phyloP scores from a whole-genome alignment of 2,113 vertebrate genomes.

The Sylvia atricapilla region DNA sequence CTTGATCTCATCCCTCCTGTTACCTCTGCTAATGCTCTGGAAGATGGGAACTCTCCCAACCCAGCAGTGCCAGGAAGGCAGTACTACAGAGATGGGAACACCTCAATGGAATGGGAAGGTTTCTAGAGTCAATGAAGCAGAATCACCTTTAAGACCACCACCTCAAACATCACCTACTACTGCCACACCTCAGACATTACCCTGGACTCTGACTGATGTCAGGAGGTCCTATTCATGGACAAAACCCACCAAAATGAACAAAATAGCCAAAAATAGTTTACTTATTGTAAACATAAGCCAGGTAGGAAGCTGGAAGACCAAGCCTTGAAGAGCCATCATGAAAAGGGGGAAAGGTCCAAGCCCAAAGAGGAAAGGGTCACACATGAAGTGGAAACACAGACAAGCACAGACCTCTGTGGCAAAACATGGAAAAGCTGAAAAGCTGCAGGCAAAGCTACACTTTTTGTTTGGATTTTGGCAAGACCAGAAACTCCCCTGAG shows the following conservation, averaged over 20 bases:
- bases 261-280: background rate
- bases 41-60: background rate
- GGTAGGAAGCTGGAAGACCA: background rate
- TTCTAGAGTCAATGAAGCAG: background rate
- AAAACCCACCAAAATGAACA: background rate
- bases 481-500: background rate
- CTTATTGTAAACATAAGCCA: background rate
- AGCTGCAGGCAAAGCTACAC: background rate
- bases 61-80: background rate
- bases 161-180: background rate
- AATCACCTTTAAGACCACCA: background rate
- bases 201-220: background rate
- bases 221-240: background rate
- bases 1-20: background rate
- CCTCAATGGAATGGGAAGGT: background rate
- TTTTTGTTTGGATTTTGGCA: background rate
- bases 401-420: background rate
- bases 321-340: background rate
- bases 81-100: background rate
- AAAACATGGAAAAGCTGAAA: background rate
- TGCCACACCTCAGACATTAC: background rate
- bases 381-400: background rate
- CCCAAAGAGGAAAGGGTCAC: background rate
- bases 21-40: background rate
- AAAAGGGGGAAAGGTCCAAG: background rate